Evolutionary conservation across 2,888 invertebrate genomes (phyloP), one percentile per base, ranked within the genome.

Genomic region (Tenthredo notha): DNA sequence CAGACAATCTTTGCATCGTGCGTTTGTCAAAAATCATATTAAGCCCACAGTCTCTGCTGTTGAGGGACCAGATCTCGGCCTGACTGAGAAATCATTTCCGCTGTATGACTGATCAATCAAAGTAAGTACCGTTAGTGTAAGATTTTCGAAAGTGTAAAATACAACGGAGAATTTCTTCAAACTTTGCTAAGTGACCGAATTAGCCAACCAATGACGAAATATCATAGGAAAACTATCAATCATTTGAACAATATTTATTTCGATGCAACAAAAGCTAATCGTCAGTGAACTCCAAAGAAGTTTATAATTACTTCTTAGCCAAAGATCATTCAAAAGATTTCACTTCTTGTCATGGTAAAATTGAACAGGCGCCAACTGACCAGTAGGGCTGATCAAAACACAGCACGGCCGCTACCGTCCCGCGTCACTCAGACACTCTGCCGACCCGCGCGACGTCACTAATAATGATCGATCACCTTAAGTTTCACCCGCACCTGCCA

Each of bases 391-490:
- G 80, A 80, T 61, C 80, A 80, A 61, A 80, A 58, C 80, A 80
- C 80, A 54, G 77, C 29, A 54, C 77, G 47, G 58, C 21, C 47
- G 80, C 80, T 80, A 80, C 80, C 80, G 80, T 61, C 61, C 61
- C 40, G 80, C 80, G 80, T 80, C 80, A 80, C 80, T 80, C 80
- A 80, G 80, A 80, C 80, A 80, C 80, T 18, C 61, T 80, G 80
- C 80, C 58, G 80, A 80, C 58, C 80, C 61, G 61, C 37, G 58
- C 61, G 40, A 80, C 80, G 80, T 80, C 80, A 80, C 80, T 80
- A 80, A 80, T 80, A 80, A 80, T 80, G 80, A 80, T 80, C 61
- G 80, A 80, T 80, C 80, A 80, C 80, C 61, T 80, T 80, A 40
- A 29, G 80, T 10, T 80, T 80, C 80, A 80, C 80, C 80, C 61